Conservation (phyloP, 2,797 vertebrate genomes). For the Acipenser transmontanus region DNA sequence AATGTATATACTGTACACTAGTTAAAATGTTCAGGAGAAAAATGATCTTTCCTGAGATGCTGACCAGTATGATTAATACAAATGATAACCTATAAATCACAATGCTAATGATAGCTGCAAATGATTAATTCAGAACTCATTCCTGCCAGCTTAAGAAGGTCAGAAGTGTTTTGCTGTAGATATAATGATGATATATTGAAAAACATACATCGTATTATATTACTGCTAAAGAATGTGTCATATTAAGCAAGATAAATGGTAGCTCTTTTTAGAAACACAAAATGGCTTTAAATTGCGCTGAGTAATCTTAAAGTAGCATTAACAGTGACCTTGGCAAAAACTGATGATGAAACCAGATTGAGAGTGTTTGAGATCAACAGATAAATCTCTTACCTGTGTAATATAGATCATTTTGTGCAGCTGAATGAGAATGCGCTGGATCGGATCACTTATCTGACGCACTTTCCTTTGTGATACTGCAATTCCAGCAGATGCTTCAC, state of each 20-base stretch:
- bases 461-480: conserved; percentile 81
- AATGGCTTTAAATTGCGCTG: neutral
- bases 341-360: conserved; percentile 21
- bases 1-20: neutral
- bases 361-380: conserved; percentile 13
- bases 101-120: neutral
- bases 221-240: conserved; percentile 1
- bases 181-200: conserved; percentile 5
- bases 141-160: conserved; percentile 4
- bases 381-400: conserved; percentile 61
- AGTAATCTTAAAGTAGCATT: conserved; percentile 1
- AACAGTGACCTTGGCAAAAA: conserved; percentile 20
- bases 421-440: conserved; percentile 77
- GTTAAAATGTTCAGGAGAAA: neutral
- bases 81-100: neutral
- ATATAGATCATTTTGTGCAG: conserved; percentile 87
- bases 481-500: conserved; percentile 66
- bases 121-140: neutral
- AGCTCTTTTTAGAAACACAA: conserved; percentile 3
- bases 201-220: neutral
- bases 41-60: neutral
- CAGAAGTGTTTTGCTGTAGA: neutral
- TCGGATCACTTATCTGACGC: conserved; percentile 78
- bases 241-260: neutral
- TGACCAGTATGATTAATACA: neutral